Percentiles rank a stretch among this genome's conserved stretches.
phyloP scores from a whole-genome alignment of 2,113 vertebrate species.

The Protomyctophum bolini region DNA sequence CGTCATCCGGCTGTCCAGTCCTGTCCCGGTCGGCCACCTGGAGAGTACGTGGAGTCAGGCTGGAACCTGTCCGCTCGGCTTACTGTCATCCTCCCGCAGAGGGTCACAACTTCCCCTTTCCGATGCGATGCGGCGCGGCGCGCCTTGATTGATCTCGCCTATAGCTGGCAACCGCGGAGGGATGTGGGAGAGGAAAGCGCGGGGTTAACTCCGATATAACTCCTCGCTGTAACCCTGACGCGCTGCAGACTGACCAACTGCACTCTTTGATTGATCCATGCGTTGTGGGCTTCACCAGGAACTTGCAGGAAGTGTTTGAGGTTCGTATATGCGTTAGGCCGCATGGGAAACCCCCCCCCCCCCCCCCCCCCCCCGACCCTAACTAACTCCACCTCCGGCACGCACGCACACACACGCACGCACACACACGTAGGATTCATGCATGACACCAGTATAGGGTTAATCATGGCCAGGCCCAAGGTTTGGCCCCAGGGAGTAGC shows the following conservation, averaged over 20 bases:
- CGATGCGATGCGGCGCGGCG: slow-evolving; percentile 34
- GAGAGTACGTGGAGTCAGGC: slow-evolving; percentile 63
- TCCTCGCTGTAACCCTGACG: slow-evolving; percentile 48
- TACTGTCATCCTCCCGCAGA: slow-evolving; percentile 57
- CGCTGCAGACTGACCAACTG: slow-evolving; percentile 21
- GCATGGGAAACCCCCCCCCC: no score
- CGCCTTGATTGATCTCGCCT: slow-evolving; percentile 56
- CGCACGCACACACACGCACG: no score
- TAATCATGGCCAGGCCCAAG: no score
- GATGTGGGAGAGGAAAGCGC: slow-evolving; percentile 27
- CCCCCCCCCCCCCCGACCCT: no score
- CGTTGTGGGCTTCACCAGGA: slow-evolving; percentile 24
- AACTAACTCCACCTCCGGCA: no score
- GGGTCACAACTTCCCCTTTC: slow-evolving; percentile 61
- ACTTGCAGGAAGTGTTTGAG: slow-evolving; percentile 36
- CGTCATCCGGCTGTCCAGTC: slow-evolving; percentile 62
- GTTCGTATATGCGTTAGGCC: no score
- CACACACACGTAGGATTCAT: no score
- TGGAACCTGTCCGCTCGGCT: slow-evolving; percentile 65
- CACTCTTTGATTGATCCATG: slow-evolving; percentile 32
- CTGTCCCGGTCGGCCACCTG: slow-evolving; percentile 57
- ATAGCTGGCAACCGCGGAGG: slow-evolving; percentile 43
- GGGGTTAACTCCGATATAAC: not conserved
- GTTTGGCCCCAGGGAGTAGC: no score
- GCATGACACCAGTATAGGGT: no score